Conservation (phyloP, 2,113 vertebrate genomes). For the Spheniscus mendiculus region DNA sequence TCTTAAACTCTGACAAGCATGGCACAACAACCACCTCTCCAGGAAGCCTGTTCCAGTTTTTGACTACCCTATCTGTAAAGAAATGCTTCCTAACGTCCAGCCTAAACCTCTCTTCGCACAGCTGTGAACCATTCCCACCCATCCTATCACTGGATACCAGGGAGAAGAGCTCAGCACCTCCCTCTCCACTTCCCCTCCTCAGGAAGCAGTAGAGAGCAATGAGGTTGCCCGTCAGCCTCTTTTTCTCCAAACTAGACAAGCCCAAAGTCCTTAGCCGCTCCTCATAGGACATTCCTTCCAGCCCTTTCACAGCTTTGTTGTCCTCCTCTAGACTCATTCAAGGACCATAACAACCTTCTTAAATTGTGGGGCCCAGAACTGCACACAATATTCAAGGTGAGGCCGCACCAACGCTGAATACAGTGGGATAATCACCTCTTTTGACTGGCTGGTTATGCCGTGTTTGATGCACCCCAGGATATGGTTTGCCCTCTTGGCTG, state of each 20-base stretch:
- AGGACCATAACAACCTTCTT: neutral
- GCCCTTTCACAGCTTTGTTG: neutral
- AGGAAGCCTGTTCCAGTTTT: neutral
- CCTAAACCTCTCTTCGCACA: neutral
- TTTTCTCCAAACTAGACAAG: neutral
- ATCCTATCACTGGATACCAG: neutral
- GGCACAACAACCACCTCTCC: neutral
- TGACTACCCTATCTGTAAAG: neutral
- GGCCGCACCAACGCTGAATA: rapidly evolving
- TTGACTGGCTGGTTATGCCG: rapidly evolving
- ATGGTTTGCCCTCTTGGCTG: neutral
- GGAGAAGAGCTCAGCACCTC: neutral
- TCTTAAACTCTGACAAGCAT: neutral
- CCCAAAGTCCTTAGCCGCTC: rapidly evolving
- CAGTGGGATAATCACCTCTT: rapidly evolving
- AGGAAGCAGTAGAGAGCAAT: neutral
- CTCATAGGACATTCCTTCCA: neutral
- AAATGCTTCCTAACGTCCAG: neutral
- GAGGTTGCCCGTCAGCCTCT: rapidly evolving
- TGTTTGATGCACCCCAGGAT: neutral
- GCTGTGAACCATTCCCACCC: rapidly evolving
- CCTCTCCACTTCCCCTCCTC: neutral
- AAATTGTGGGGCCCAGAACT: neutral
- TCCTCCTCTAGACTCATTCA: neutral
- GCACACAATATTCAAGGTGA: neutral